Conservation (phyloP, 2,888 invertebrate genomes). For the Herminia tarsipennalis region DNA sequence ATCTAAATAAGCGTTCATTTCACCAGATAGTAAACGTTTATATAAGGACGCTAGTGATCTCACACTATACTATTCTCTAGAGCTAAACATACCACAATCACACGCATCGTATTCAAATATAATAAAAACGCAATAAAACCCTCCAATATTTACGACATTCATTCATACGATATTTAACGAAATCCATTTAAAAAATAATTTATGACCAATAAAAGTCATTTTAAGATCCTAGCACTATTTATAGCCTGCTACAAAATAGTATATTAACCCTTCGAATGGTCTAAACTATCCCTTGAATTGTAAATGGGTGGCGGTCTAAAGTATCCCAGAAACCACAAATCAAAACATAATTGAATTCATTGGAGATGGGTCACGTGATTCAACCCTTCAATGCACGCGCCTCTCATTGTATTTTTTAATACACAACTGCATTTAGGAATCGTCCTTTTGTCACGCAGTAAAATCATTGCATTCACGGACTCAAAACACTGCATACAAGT, state of each 20-base stretch:
- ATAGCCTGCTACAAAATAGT: constrained; percentile 41
- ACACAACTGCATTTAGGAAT: no score
- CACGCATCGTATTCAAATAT: constrained; percentile 28
- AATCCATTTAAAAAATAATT: constrained; percentile 62
- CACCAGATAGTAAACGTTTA: no score
- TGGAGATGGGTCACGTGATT: constrained; percentile 41
- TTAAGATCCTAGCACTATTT: constrained; percentile 57
- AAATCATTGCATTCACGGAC: no score
- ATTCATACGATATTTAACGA: constrained; percentile 34
- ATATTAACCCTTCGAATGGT: constrained; percentile 50
- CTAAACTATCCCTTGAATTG: constrained; percentile 42
- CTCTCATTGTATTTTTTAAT: no score
- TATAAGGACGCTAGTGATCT: no score
- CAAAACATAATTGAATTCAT: constrained; percentile 55
- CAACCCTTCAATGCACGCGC: constrained; percentile 28
- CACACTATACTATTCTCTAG: constrained; percentile 1
- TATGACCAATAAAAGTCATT: constrained; percentile 66
- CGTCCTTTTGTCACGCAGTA: no score
- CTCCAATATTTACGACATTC: constrained; percentile 41
- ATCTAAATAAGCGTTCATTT: no score
- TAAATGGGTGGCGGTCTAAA: constrained; percentile 59
- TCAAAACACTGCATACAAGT: no score
- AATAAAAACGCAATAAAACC: constrained; percentile 28
- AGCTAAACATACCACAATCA: constrained; percentile 17
- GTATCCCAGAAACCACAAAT: constrained; percentile 54